Evolutionary conservation across 2,113 vertebrate genomes (phyloP).

Genomic region (Silurus asotus): DNA sequence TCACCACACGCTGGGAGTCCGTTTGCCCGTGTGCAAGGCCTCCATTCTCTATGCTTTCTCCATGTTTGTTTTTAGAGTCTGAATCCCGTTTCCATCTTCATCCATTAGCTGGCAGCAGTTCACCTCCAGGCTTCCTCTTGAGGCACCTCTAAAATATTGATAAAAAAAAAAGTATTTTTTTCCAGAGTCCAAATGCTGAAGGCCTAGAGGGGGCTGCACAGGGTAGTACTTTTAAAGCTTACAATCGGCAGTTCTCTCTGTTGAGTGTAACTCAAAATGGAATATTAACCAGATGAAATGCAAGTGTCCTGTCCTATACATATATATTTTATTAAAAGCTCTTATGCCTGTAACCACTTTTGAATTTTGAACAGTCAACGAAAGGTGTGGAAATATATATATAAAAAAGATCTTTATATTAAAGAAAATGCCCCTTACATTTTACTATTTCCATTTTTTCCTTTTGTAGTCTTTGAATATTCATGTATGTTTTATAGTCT

Average conservation of each 20-base stretch:
- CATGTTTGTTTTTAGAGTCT: conserved; percentile 94
- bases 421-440: neutral
- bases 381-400: conserved; percentile 35
- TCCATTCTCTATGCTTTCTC: conserved; percentile 60
- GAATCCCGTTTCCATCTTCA: conserved; percentile 91
- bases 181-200: conserved; percentile 66
- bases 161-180: conserved; percentile 77
- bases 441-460: neutral
- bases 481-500: neutral
- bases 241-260: conserved; percentile 54
- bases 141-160: conserved; percentile 99
- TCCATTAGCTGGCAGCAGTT: conserved; percentile 95
- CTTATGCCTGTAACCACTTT: conserved; percentile 62
- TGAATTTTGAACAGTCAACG: conserved; percentile 68
- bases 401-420: neutral
- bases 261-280: conserved; percentile 67
- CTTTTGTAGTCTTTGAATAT: neutral
- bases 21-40: conserved; percentile 38
- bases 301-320: conserved; percentile 73
- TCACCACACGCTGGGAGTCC: conserved; percentile 59
- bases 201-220: conserved; percentile 60
- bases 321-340: conserved; percentile 76
- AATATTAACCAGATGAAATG: conserved; percentile 74
- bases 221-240: conserved; percentile 68
- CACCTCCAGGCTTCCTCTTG: conserved; percentile 91